A percentile compares a stretch with the other conserved stretches of the same genome.
These are phyloP conservation scores for Bryconaethiops microstoma DNA, from an alignment of 2,797 vertebrate species.

Conservation along the genomic window DNA sequence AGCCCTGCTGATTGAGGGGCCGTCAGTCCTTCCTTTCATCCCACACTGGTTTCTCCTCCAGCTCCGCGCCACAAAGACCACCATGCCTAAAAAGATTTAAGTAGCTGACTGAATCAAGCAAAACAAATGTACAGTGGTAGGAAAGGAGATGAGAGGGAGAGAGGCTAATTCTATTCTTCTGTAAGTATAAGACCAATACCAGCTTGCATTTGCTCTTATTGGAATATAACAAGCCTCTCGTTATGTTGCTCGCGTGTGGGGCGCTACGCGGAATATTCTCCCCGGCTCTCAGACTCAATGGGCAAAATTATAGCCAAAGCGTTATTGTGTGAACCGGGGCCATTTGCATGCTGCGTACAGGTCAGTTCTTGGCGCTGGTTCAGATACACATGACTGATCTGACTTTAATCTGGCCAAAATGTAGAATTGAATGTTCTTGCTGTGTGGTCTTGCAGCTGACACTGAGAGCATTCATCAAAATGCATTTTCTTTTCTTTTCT, in stretches of 20 bases:
- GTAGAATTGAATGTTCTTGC: conserved; percentile 48
- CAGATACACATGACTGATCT: conserved; percentile 46
- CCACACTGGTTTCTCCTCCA: conserved; percentile 4
- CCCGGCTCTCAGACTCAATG: conserved; percentile 25
- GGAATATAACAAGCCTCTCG: conserved; percentile 12
- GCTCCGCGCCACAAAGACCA: conserved; percentile 19
- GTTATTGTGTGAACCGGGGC: conserved; percentile 32
- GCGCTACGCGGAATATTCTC: conserved; percentile 11
- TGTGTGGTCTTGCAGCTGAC: neutral
- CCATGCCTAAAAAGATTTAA: conserved; percentile 48
- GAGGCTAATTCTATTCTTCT: conserved; percentile 18
- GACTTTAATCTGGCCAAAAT: conserved; percentile 44
- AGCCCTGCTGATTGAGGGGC: conserved; percentile 46
- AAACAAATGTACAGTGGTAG: conserved; percentile 51
- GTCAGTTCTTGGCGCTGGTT: conserved; percentile 30
- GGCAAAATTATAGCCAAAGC: conserved; percentile 36
- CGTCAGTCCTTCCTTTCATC: conserved; percentile 49
- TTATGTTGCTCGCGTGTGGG: neutral
- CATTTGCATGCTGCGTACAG: conserved; percentile 27
- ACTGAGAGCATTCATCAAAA: conserved; percentile 6
- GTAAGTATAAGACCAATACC: neutral
- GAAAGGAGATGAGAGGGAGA: conserved; percentile 35
- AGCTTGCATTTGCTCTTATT: conserved; percentile 30
- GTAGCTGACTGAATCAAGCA: conserved; percentile 49
- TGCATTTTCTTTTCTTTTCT: conserved; percentile 2